A percentile compares a stretch with the other conserved stretches of the same genome.
Conservation (phyloP, 2,113 vertebrate species). For the Vombatus ursinus region DNA sequence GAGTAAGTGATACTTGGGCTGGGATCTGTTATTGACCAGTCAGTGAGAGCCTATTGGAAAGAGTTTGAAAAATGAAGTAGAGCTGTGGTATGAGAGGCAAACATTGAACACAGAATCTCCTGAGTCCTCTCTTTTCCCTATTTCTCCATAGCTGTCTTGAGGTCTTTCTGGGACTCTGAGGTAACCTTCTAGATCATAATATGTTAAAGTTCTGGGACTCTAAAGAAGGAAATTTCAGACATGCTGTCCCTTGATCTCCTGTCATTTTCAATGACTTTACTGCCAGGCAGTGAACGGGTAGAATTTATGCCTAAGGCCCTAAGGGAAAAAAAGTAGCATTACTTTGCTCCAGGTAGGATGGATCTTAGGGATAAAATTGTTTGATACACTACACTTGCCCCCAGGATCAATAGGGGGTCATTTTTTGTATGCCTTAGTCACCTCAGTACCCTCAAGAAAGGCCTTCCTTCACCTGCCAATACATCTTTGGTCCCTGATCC, state of each 20-base stretch:
- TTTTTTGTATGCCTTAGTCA: background rate
- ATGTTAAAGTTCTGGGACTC: background rate
- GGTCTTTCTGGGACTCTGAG: background rate
- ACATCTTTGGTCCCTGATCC: background rate
- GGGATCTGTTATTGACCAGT: no score
- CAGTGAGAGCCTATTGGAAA: background rate
- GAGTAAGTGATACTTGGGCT: no score
- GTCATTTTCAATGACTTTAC: background rate
- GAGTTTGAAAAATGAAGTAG: background rate
- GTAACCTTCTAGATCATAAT: background rate
- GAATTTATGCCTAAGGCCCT: no score
- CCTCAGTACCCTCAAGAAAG: background rate
- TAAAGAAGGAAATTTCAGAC: background rate
- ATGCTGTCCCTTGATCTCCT: background rate
- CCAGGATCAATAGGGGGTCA: background rate
- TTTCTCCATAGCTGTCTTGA: background rate
- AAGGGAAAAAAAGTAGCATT: background rate
- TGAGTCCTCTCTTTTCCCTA: background rate
- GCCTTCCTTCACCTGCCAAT: background rate
- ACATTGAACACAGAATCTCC: background rate
- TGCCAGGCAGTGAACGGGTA: background rate
- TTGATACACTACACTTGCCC: background rate
- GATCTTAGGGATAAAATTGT: background rate
- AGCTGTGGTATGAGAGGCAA: background rate
- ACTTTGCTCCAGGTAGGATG: background rate